phyloP scores from a whole-genome alignment of 2,888 invertebrate genomes.

The Macropis europaea region DNA sequence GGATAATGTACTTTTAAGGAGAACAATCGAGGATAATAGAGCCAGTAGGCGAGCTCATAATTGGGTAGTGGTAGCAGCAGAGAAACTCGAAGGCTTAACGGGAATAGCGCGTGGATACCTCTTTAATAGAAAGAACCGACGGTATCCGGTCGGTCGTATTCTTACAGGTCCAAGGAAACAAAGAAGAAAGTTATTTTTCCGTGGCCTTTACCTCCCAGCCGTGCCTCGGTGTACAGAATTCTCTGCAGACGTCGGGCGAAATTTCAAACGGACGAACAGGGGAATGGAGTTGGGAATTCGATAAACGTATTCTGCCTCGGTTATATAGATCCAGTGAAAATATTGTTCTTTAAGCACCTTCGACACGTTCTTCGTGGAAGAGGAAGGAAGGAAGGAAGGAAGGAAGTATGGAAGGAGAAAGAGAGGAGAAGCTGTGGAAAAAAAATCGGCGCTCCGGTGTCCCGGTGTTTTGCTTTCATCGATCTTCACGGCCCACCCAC shows the following conservation, averaged over 20 bases:
- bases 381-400: not conserved
- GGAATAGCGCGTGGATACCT: not conserved
- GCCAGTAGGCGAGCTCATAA: conserved; percentile 33
- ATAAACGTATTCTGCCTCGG: conserved; percentile 54
- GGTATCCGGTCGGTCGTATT: conserved; percentile 11
- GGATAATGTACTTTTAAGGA: conserved; percentile 6
- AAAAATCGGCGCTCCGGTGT: conserved; percentile 23
- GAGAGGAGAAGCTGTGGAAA: not conserved
- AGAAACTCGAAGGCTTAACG: conserved; percentile 12
- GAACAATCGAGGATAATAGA: conserved; percentile 35
- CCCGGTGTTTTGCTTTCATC: conserved; percentile 44
- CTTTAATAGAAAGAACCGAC: conserved; percentile 19
- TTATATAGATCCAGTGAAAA: conserved; percentile 52
- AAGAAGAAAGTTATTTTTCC: conserved; percentile 45
- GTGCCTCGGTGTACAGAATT: conserved; percentile 15
- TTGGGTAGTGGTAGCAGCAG: conserved; percentile 9
- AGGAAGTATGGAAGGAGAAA: not conserved
- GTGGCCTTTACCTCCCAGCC: conserved; percentile 23
- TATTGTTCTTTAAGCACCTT: conserved; percentile 52
- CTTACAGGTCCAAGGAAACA: not conserved
- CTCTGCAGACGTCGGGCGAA: conserved; percentile 7
- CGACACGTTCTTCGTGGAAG: conserved; percentile 29
- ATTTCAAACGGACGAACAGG: conserved; percentile 43
- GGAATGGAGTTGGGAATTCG: conserved; percentile 44
- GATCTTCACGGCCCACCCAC: conserved; percentile 19